Evolutionary conservation across 2,113 vertebrate genomes (phyloP), one percentile per base, ranked within the genome.

Genomic region (Pedionomus torquatus): DNA sequence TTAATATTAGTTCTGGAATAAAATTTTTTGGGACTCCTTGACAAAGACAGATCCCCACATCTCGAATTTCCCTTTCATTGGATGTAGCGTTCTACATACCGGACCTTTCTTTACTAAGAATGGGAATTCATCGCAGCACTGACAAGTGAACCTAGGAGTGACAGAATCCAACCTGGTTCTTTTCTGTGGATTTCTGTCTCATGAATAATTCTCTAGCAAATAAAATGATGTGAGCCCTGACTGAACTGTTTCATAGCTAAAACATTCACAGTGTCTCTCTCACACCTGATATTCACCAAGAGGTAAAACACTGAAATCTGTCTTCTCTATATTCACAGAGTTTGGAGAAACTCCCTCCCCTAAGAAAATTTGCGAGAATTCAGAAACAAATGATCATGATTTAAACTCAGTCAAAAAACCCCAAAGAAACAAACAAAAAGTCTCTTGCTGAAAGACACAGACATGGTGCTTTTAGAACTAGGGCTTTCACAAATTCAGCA

Each of bases 171-270:
- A 94, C 13, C 21, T 18, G 31, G 41, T 24, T 23, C 2, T 8
- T 68, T 54, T 85, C 70, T 88, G 33, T 8, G 79, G 25, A 55
- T 69, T 55, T 26, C 8, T 20, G 23, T 41, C 48, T 72, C 43
- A 39, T 41, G 2, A 10, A 46, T 30, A 57, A 5, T 37, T 84
- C 46, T 77, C 15, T 25, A 70, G 31, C 0, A 0, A 21, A 78
- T 12, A 74, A 46, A 70, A n/a, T 41, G 4, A 57, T 28, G 33
- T 2, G 1, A 78, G 28, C 31, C 44, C 69, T 57, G 26, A 44
- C 3, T 51, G 51, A 89, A 44, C 5, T 9, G 66, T 68, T 87
- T 49, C 10, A 66, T 52, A 44, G 31, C 13, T 81, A 54, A 93
- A 84, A 17, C 4, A 31, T 41, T 74, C 51, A 37, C 11, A 81